Conservation (phyloP, 2,888 invertebrate genomes). For the Pyrocoelia pectoralis region DNA sequence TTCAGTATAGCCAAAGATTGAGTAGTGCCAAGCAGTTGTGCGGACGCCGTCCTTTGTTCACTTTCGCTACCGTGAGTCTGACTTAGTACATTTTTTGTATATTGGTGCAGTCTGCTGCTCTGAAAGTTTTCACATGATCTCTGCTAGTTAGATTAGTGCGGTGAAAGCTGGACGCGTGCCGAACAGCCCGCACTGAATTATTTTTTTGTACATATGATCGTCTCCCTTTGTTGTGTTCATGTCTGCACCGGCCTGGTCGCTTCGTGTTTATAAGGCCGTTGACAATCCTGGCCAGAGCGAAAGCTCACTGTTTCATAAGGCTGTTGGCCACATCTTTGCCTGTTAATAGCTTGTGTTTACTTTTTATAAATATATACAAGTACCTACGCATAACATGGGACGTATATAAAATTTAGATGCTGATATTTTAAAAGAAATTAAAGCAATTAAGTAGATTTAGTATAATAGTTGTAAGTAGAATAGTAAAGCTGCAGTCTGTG, state of each 20-base stretch:
- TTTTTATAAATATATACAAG: slow-evolving; percentile 38
- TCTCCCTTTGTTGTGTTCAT: slow-evolving; percentile 41
- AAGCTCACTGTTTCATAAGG: slow-evolving; percentile 33
- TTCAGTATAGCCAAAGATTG: slow-evolving; percentile 59
- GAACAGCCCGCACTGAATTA: slow-evolving; percentile 56
- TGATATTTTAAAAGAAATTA: slow-evolving; percentile 60
- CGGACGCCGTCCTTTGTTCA: slow-evolving; percentile 52
- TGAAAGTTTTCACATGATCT: slow-evolving; percentile 61
- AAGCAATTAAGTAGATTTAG: slow-evolving; percentile 57
- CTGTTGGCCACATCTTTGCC: slow-evolving; percentile 45
- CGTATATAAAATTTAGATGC: slow-evolving; percentile 45
- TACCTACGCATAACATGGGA: slow-evolving; percentile 31
- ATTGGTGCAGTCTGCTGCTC: slow-evolving; percentile 49
- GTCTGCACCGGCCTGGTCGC: slow-evolving; percentile 30
- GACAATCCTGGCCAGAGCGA: slow-evolving; percentile 30
- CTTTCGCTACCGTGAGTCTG: slow-evolving; percentile 56
- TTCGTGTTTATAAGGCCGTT: slow-evolving; percentile 12
- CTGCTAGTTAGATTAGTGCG: slow-evolving; percentile 59
- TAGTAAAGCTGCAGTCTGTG: slow-evolving; percentile 51
- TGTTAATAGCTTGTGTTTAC: slow-evolving; percentile 56
- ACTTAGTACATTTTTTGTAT: slow-evolving; percentile 43
- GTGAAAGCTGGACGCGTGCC: slow-evolving; percentile 55
- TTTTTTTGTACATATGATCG: slow-evolving; percentile 42
- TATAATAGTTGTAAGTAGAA: slow-evolving; percentile 42
- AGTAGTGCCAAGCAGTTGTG: slow-evolving; percentile 51